Conservation (phyloP, 2,113 vertebrate genomes). For the Oreochromis tanganicae region DNA sequence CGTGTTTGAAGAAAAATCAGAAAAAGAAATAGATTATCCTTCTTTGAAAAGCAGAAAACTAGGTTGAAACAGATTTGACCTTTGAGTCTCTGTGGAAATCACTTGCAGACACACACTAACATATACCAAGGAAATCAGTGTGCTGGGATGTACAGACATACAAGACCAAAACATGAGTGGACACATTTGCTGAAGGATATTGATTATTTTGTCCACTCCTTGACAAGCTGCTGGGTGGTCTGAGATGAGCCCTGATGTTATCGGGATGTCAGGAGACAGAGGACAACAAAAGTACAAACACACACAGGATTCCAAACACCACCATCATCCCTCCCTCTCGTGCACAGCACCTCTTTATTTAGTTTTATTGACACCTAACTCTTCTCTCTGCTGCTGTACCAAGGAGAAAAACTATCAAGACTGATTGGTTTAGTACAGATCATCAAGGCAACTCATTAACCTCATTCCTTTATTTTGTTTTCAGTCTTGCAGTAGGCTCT, state of each 20-base stretch:
- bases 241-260: constrained; percentile 16
- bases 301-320: background rate
- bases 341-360: background rate
- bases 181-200: background rate
- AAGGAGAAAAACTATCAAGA: background rate
- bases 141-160: background rate
- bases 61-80: background rate
- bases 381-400: background rate
- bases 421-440: background rate
- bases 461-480: background rate
- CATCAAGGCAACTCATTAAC: background rate
- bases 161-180: background rate
- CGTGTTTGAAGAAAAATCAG: background rate
- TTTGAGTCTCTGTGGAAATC: constrained; percentile 2
- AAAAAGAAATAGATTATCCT: background rate
- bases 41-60: background rate
- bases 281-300: background rate
- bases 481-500: background rate
- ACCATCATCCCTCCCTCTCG: background rate
- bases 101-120: background rate
- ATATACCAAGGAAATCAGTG: background rate
- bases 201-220: constrained; percentile 14
- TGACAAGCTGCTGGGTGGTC: constrained; percentile 11
- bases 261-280: constrained; percentile 7
- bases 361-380: background rate